A percentile compares a stretch with the other conserved stretches of the same genome.
These are phyloP conservation scores for Columbina picui DNA, from an alignment of 2,113 vertebrate species.

Conservation along the genomic window DNA sequence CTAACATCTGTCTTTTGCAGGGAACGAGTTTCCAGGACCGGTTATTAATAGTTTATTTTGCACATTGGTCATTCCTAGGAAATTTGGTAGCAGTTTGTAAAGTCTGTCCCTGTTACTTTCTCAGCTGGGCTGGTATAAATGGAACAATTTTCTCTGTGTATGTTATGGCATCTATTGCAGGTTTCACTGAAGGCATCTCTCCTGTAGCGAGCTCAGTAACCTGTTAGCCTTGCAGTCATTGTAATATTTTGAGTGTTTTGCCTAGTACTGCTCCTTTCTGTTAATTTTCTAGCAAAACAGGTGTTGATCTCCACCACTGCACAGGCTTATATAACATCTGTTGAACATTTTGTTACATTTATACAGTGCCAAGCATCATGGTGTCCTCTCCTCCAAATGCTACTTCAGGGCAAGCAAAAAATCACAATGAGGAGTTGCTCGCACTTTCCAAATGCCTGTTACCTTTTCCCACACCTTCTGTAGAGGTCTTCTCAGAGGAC, in stretches of 20 bases:
- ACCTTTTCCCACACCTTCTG: background rate
- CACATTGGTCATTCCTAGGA: background rate
- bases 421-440: background rate
- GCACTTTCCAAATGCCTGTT: background rate
- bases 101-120: background rate
- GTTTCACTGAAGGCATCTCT: background rate
- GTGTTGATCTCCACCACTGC: background rate
- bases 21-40: background rate
- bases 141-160: background rate
- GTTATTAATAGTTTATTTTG: background rate
- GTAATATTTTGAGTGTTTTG: background rate
- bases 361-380: accelerated
- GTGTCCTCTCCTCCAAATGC: background rate
- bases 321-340: background rate
- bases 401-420: background rate
- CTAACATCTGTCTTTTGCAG: background rate
- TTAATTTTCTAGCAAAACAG: background rate
- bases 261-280: background rate
- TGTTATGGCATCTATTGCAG: background rate
- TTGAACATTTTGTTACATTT: background rate
- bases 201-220: background rate
- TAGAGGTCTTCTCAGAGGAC: background rate
- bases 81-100: background rate
- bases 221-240: background rate
- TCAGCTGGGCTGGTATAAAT: background rate